Base-by-base conservation (phyloP, 2,888 invertebrate genomes). In the Panorpa germanica region DNA sequence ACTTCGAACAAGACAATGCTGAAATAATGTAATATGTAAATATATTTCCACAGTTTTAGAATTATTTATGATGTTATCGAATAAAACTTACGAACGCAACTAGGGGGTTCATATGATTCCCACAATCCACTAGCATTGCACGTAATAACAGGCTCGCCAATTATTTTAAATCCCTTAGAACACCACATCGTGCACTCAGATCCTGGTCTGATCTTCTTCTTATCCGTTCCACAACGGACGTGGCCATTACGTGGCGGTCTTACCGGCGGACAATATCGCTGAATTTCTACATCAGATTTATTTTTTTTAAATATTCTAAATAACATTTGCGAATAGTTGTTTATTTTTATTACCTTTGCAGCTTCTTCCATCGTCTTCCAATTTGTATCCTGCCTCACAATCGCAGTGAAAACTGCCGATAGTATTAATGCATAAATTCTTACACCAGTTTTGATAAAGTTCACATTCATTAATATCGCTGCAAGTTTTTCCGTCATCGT, bases 401-500 rank as follows among this genome's bases (percentile, higher is more conserved):
- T 48, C 50, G 38, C 68, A 68, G 38, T 50, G 47, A 38, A 55
- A 57, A 15, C 59, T 52, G 2, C 62, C 62, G 0, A 48, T 43
- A 4, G 52, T 51, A 38, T 65, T 65, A 21, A 53, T 39, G 32
- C 63, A 64, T 14, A 36, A 37, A 11, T 41, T 40, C 34, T 46
- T 29, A 40, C 57, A 52, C 7, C 52, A 55, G 2, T 50, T 55
- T 36, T 54, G 53, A 18, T 48, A 29, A 5, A 41, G 38, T 8
- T 49, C 40, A 37, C 69, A 69, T 45, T 69, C 69, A 41, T 70
- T 52, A 7, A 65, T 45, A 42, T 65, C 64, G n/a, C 46, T 39
- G 36, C 63, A 63, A n/a, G 43, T 40, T 4, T 57, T 51, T 11
- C 53, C 54, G 27, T 59, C 57, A 10, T 46, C 44, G 4, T 52